These are phyloP conservation scores for Alviniconcha marisindica DNA, from an alignment of 1,140 invertebrate species.

Conservation along the genomic window DNA sequence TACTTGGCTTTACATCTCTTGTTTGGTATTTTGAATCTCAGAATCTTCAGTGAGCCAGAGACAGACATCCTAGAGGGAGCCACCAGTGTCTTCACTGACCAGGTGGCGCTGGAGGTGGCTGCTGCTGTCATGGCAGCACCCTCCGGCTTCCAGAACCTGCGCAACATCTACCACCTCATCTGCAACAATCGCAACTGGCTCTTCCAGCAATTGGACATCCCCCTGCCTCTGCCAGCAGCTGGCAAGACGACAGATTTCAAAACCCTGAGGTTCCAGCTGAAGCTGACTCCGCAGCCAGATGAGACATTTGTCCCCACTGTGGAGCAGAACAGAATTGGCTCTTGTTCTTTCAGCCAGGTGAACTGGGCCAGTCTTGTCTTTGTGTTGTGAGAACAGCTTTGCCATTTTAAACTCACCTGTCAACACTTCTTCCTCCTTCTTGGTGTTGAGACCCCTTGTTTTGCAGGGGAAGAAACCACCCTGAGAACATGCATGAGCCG, in stretches of 20 bases:
- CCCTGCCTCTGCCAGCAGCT: constrained; percentile 41
- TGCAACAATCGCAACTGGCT: constrained; percentile 68
- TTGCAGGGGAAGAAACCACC: too few relatives aligned
- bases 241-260: neutral
- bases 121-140: constrained; percentile 61
- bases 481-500: too few relatives aligned
- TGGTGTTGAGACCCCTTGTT: too few relatives aligned
- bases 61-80: constrained; percentile 58
- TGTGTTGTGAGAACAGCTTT: too few relatives aligned
- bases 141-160: constrained; percentile 59
- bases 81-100: constrained; percentile 61
- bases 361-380: too few relatives aligned
- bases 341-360: constrained; percentile 67
- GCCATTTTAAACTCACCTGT: too few relatives aligned
- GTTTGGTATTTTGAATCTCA: too few relatives aligned
- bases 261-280: constrained; percentile 9
- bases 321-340: constrained; percentile 65
- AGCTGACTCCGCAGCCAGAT: constrained; percentile 4
- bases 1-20: too few relatives aligned
- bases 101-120: constrained; percentile 58
- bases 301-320: constrained; percentile 59
- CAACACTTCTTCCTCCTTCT: too few relatives aligned
- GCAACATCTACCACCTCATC: constrained; percentile 59
- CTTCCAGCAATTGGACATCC: constrained; percentile 65
- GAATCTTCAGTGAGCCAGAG: constrained; percentile 58